Conservation (phyloP, 2,888 invertebrate genomes). For the Antitype chi region DNA sequence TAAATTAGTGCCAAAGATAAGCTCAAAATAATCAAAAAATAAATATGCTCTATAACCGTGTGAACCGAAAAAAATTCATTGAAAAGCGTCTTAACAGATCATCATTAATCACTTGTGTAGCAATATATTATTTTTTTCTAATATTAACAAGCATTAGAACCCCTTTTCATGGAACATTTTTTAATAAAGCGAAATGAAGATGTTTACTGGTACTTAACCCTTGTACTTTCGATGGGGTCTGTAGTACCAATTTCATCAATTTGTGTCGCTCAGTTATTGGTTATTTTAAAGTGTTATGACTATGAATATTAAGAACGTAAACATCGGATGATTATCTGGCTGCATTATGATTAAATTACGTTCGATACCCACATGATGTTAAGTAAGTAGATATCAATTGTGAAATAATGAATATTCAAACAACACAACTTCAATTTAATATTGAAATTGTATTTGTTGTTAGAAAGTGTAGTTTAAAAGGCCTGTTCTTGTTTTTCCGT, state of each 20-base stretch:
- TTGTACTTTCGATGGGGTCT: slow-evolving; percentile 75
- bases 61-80: slow-evolving; percentile 77
- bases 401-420: slow-evolving; percentile 59
- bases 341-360: slow-evolving; percentile 51
- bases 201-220: slow-evolving; percentile 88
- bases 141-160: slow-evolving; percentile 73
- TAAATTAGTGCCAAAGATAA: slow-evolving; percentile 65
- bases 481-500: slow-evolving; percentile 53
- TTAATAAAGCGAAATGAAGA: slow-evolving; percentile 84
- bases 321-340: slow-evolving; percentile 41
- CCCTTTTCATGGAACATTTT: slow-evolving; percentile 78
- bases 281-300: slow-evolving; percentile 47
- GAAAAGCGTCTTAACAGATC: slow-evolving; percentile 75
- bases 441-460: slow-evolving; percentile 39
- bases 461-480: slow-evolving; percentile 54
- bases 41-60: slow-evolving; percentile 77
- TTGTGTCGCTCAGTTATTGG: slow-evolving; percentile 74
- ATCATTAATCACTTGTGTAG: slow-evolving; percentile 67
- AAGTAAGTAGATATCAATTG: slow-evolving; percentile 53
- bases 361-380: slow-evolving; percentile 58
- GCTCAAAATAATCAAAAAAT: slow-evolving; percentile 59
- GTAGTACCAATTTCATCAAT: slow-evolving; percentile 79
- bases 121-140: slow-evolving; percentile 60
- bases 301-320: slow-evolving; percentile 51
- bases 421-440: slow-evolving; percentile 25